Evolutionary conservation across 53 echinoderm and acorn worm genomes (phyloP).

Genomic region (Pentamera pediparva): DNA sequence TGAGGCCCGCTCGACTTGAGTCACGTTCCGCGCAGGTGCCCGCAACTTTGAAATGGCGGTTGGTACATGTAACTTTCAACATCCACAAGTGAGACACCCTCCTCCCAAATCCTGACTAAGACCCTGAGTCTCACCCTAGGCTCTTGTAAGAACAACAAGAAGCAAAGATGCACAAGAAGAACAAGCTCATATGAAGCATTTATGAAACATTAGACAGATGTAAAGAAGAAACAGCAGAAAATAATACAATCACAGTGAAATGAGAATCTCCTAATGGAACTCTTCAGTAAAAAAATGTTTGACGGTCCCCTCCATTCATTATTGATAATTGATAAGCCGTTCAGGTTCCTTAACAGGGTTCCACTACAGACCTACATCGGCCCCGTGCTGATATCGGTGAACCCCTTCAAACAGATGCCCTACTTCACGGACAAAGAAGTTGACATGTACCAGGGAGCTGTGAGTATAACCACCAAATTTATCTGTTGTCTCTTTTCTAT

Average conservation of each 20-base stretch:
- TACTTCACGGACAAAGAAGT: slow-evolving; percentile 97
- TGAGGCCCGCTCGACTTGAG: too few relatives aligned
- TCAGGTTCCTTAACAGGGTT: slow-evolving; percentile 70
- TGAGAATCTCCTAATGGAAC: not conserved
- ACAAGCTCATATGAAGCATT: too few relatives aligned
- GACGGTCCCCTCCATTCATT: not conserved
- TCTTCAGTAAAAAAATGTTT: not conserved
- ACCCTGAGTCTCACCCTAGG: too few relatives aligned
- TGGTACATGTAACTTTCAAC: too few relatives aligned
- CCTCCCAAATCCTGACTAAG: too few relatives aligned
- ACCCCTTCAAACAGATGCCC: slow-evolving; percentile 97
- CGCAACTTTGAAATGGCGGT: too few relatives aligned
- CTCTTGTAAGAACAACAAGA: too few relatives aligned
- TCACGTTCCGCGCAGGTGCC: too few relatives aligned
- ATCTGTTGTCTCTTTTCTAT: not conserved
- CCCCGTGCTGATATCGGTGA: slow-evolving; percentile 90
- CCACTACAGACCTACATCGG: slow-evolving; percentile 96
- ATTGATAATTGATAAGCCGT: too few relatives aligned
- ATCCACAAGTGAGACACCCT: too few relatives aligned
- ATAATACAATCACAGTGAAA: not conserved
- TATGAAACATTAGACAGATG: not conserved
- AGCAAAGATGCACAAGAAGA: too few relatives aligned
- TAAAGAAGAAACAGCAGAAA: too few relatives aligned
- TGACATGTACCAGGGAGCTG: slow-evolving; percentile 98
- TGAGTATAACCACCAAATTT: slow-evolving; percentile 36